Percentiles rank a stretch among this genome's conserved stretches.
These are phyloP conservation scores for Ahaetulla prasina DNA, from an alignment of 2,113 vertebrate genomes.

Conservation along the genomic window DNA sequence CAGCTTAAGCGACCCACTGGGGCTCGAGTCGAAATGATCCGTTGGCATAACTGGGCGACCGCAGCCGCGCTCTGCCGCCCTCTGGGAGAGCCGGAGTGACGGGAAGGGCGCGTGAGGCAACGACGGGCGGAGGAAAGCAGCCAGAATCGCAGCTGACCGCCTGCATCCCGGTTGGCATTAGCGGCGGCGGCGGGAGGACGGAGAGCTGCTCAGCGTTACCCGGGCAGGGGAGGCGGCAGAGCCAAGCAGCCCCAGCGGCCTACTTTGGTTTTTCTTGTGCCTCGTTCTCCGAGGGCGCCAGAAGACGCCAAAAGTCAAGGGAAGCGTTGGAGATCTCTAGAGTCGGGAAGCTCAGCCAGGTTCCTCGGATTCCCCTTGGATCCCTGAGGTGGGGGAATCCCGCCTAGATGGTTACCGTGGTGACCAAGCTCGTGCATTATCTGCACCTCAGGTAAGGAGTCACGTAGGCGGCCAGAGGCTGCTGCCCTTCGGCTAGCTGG, in stretches of 20 bases:
- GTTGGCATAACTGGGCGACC: neutral
- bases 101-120: neutral
- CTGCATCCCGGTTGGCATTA: neutral
- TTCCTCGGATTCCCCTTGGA: neutral
- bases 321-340: neutral
- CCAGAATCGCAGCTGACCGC: neutral
- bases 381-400: slow-evolving; percentile 12
- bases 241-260: neutral
- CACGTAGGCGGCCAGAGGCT: neutral
- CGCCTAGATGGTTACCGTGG: slow-evolving; percentile 62
- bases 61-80: neutral
- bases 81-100: neutral
- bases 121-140: neutral
- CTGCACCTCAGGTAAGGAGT: slow-evolving; percentile 69
- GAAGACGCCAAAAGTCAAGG: neutral
- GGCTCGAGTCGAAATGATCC: neutral
- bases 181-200: neutral
- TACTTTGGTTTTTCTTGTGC: neutral
- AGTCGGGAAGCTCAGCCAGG: neutral
- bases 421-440: slow-evolving; percentile 66
- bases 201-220: neutral
- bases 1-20: neutral
- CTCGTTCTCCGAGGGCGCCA: neutral
- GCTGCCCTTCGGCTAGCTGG: too few relatives aligned
- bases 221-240: neutral